Evolutionary conservation across 2,888 invertebrate species (phyloP).

Genomic region (Oscheius sp.): DNA sequence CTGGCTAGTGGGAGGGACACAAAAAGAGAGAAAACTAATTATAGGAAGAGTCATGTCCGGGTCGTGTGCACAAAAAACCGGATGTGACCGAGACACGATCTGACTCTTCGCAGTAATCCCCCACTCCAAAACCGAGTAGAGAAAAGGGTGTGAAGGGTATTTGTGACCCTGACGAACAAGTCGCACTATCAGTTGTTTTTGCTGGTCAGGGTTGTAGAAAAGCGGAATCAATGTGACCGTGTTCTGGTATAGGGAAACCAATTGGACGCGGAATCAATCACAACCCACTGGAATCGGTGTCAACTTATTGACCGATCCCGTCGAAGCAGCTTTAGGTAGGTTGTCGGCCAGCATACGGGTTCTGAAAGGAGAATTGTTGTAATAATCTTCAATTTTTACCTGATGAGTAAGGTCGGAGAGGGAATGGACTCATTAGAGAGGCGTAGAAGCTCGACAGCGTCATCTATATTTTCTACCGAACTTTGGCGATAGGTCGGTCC

Average conservation of each 20-base stretch:
- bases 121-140: too few species aligned
- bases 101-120: too few species aligned
- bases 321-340: background rate
- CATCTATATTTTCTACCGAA: background rate
- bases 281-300: conserved; percentile 24
- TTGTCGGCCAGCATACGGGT: background rate
- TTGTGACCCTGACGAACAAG: background rate
- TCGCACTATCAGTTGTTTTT: background rate
- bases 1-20: background rate
- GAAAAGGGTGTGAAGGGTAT: background rate
- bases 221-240: background rate
- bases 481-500: conserved; percentile 4
- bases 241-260: background rate
- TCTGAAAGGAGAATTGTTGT: background rate
- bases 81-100: too few species aligned
- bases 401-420: background rate
- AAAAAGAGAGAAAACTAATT: too few species aligned
- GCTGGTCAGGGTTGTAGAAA: background rate
- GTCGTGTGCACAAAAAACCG: too few species aligned
- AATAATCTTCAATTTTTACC: background rate
- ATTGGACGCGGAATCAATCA: background rate
- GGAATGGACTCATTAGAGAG: conserved; percentile 12
- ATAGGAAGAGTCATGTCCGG: too few species aligned
- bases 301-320: conserved; percentile 5
- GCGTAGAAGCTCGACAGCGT: background rate